phyloP scores from a whole-genome alignment of 37 sponge, comb jelly and placozoan genomes.

The Tethya wilhelma region DNA sequence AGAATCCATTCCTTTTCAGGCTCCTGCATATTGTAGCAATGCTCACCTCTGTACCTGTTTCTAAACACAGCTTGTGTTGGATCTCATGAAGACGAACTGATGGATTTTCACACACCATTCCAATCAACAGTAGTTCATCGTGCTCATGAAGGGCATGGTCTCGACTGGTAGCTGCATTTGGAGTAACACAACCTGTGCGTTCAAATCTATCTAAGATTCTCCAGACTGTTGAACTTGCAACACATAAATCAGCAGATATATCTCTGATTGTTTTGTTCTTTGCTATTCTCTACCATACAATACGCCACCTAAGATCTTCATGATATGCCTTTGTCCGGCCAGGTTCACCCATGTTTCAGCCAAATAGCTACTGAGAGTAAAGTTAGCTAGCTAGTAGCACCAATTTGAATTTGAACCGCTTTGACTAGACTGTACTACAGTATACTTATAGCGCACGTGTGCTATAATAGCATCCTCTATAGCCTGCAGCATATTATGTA shows the following conservation, averaged over 20 bases:
- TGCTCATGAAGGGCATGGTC: background rate
- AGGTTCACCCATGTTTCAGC: constrained; percentile 4
- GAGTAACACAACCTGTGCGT: background rate
- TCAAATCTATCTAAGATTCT: background rate
- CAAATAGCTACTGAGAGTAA: too few relatives aligned
- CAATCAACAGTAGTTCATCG: constrained; percentile 7
- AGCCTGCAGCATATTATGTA: too few relatives aligned
- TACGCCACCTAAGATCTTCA: background rate
- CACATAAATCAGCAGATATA: too few relatives aligned
- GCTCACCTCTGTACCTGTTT: background rate
- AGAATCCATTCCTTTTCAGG: background rate
- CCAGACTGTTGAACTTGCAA: too few relatives aligned
- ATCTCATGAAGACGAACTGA: background rate
- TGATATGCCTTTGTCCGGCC: constrained; percentile 4
- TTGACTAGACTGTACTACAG: too few relatives aligned
- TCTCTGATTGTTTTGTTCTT: background rate
- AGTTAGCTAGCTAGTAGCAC: too few relatives aligned
- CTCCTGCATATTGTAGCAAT: constrained; percentile 14
- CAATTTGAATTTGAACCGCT: too few relatives aligned
- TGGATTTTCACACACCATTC: background rate
- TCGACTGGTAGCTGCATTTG: background rate
- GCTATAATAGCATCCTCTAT: too few relatives aligned
- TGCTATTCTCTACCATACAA: background rate
- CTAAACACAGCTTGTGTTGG: background rate
- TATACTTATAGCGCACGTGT: too few relatives aligned